Percentiles rank a stretch among this genome's conserved stretches.
These are phyloP conservation scores for Aspidiotus rigidus DNA, from an alignment of 2,888 invertebrate species.

Conservation along the genomic window DNA sequence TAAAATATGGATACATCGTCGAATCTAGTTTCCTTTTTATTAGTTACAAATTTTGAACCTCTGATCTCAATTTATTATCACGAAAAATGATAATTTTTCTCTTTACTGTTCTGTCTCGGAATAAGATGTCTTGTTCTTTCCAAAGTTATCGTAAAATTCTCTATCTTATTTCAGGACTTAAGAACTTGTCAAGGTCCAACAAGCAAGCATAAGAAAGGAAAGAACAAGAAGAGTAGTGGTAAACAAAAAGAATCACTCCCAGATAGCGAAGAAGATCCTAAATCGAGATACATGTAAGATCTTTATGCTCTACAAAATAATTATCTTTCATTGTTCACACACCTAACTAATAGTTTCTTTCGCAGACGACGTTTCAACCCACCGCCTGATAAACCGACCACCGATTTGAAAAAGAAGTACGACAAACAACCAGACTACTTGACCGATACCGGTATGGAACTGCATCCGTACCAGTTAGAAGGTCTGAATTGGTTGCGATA, in stretches of 20 bases:
- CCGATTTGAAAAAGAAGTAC: constrained; percentile 85
- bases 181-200: constrained; percentile 61
- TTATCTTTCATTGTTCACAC: no score
- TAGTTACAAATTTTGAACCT: neutral
- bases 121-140: no score
- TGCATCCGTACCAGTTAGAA: constrained; percentile 97
- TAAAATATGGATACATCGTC: no score
- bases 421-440: constrained; percentile 89
- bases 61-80: neutral
- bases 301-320: no score
- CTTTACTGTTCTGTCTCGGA: neutral
- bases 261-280: constrained; percentile 52
- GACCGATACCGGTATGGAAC: constrained; percentile 80
- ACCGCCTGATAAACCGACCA: constrained; percentile 74
- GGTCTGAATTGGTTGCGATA: constrained; percentile 96
- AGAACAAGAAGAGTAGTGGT: constrained; percentile 53
- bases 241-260: constrained; percentile 52
- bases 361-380: constrained; percentile 60
- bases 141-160: no score
- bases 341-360: no score
- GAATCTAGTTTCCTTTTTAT: no score
- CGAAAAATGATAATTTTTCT: neutral
- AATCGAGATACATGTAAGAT: constrained; percentile 11
- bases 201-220: constrained; percentile 67
- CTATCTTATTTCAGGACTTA: constrained; percentile 51